phyloP scores from a whole-genome alignment of 1,140 invertebrate genomes.

The Drosophila ohnishii region DNA sequence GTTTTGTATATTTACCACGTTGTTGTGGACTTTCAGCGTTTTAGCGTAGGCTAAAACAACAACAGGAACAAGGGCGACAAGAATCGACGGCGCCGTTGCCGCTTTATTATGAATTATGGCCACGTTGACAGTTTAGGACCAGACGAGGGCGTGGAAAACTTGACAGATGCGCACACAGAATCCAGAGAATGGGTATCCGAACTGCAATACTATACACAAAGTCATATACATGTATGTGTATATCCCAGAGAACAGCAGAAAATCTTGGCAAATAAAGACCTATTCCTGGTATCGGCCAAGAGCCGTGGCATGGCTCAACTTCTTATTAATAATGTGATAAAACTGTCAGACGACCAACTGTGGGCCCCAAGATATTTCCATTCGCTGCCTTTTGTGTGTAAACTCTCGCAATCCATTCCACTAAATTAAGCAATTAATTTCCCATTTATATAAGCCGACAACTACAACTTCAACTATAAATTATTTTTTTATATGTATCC shows the following conservation, averaged over 20 bases:
- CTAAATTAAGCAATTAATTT: constrained; percentile 82
- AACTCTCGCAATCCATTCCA: constrained; percentile 77
- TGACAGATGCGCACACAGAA: constrained; percentile 74
- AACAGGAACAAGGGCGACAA: constrained; percentile 34
- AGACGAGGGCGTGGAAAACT: constrained; percentile 78
- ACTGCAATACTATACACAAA: constrained; percentile 5
- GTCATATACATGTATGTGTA: not conserved
- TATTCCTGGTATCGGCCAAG: constrained; percentile 68
- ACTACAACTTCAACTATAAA: constrained; percentile 72
- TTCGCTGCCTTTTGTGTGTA: constrained; percentile 38
- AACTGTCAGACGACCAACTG: constrained; percentile 71
- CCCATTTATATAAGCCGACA: constrained; percentile 78
- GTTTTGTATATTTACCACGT: constrained; percentile 45
- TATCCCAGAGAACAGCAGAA: constrained; percentile 11
- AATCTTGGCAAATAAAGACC: constrained; percentile 41
- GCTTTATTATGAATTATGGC: constrained; percentile 80
- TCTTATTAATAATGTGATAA: constrained; percentile 82
- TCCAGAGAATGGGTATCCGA: constrained; percentile 9
- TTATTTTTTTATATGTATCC: constrained; percentile 32
- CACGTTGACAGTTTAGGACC: constrained; percentile 78
- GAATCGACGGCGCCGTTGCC: constrained; percentile 66
- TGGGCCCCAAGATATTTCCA: constrained; percentile 35
- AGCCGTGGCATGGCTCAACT: constrained; percentile 58
- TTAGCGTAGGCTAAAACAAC: constrained; percentile 31
- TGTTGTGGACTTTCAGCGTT: constrained; percentile 40